Conservation (phyloP, 64 coral and sea anemone genomes). For the Catalaphyllia jardinei region DNA sequence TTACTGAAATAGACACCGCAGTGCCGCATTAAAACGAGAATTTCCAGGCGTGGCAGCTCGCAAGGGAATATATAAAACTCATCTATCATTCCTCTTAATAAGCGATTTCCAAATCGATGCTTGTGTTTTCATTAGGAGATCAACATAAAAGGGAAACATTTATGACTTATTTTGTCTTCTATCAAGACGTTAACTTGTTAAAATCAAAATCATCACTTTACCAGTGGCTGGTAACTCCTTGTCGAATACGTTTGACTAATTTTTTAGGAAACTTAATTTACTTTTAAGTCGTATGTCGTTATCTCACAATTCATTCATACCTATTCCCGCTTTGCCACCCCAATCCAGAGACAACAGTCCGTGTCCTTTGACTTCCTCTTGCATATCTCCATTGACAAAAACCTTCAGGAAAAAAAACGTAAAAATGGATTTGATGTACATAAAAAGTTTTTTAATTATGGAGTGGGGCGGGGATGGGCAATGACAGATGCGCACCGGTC, state of each 20-base stretch:
- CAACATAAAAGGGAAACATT: background rate
- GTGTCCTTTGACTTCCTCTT: constrained; percentile 60
- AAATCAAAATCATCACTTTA: too few relatives aligned
- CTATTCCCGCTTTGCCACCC: constrained; percentile 82
- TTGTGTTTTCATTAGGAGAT: constrained; percentile 70
- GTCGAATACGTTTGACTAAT: too few relatives aligned
- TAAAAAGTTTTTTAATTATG: too few relatives aligned
- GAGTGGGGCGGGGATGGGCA: too few relatives aligned
- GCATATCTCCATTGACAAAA: constrained; percentile 81
- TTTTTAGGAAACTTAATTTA: too few relatives aligned
- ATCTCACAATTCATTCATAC: constrained; percentile 6
- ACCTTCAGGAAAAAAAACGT: constrained; percentile 41
- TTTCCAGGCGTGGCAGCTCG: constrained; percentile 88
- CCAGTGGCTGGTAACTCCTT: too few relatives aligned
- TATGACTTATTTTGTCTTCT: too few relatives aligned
- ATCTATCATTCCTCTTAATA: constrained; percentile 94
- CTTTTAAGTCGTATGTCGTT: too few relatives aligned
- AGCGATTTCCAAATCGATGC: constrained; percentile 83
- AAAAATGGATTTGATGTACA: too few relatives aligned
- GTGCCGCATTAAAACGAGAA: constrained; percentile 89
- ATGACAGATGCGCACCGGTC: too few relatives aligned
- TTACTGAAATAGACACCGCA: constrained; percentile 97
- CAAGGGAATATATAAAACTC: constrained; percentile 97
- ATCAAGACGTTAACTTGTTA: too few relatives aligned
- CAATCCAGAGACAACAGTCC: constrained; percentile 83